Conservation (phyloP, 2,113 vertebrate genomes). For the Megaceryle maxima region DNA sequence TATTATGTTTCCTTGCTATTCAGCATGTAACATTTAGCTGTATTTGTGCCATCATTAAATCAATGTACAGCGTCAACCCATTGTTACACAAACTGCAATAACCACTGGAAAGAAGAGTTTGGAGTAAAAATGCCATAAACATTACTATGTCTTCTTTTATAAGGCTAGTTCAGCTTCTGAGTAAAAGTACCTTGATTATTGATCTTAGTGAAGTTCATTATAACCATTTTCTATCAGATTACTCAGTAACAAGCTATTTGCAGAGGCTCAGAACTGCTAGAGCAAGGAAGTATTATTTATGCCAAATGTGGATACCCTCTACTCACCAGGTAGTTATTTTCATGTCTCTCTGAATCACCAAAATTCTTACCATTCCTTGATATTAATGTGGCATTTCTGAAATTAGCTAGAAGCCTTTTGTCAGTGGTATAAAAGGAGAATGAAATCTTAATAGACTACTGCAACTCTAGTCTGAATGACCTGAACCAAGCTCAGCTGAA, state of each 20-base stretch:
- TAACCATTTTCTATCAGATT: conserved; percentile 17
- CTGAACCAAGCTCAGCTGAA: conserved; percentile 42
- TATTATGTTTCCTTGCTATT: neutral
- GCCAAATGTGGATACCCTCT: conserved; percentile 1
- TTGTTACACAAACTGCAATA: neutral
- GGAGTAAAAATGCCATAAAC: conserved; percentile 26
- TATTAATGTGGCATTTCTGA: conserved; percentile 60
- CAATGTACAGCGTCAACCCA: conserved; percentile 15
- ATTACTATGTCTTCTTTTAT: conserved; percentile 30
- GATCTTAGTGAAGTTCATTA: conserved; percentile 36
- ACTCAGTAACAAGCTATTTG: conserved; percentile 10
- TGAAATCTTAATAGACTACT: conserved; percentile 49
- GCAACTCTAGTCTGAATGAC: conserved; percentile 40
- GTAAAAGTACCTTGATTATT: neutral
- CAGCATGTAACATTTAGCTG: neutral
- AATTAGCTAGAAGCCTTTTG: conserved; percentile 61
- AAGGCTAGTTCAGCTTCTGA: conserved; percentile 34
- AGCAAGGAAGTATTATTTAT: neutral
- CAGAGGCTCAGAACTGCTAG: neutral
- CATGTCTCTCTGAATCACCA: conserved; percentile 52
- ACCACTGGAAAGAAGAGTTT: conserved; percentile 37
- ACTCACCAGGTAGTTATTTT: conserved; percentile 52
- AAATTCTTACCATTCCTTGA: conserved; percentile 56
- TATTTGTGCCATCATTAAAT: conserved; percentile 16
- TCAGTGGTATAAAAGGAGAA: conserved; percentile 18